Evolutionary conservation across 1,140 invertebrate species (phyloP), one percentile per base, ranked within the genome.

Genomic region (Cyclargus thomasi): DNA sequence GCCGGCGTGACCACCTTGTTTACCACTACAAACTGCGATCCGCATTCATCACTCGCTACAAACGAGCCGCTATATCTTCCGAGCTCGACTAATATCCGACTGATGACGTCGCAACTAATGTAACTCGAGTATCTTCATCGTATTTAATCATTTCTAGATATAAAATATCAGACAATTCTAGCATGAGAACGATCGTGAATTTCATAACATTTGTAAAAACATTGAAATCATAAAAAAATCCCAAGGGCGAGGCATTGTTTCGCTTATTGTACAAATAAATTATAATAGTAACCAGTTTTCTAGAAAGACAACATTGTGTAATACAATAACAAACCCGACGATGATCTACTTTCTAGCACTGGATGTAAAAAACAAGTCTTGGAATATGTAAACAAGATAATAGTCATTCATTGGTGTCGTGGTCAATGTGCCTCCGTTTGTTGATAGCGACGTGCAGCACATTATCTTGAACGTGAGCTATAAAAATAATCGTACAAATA

Each of bases 1-100:
- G 77, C 63, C 80, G 74, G 79, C 87, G 82, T 90, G 87, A 81
- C 76, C 80, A 80, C 70, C 86, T 89, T 89, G 83, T 89, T 87
- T 87, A 89, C 81, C 75, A 86, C 75, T 80, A 77, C 75, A 74
- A 74, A 75, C 74, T 59, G 76, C 75, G 76, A 80, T 80, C 74
- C 74, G 74, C 78, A 81, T 80, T 84, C 81, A 83, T 81, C 76
- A 57, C 78, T 53, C 75, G 67, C 69, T 64, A 67, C 62, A 68
- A 71, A 72, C 63, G 70, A 35, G 64, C 62, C 21, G 53, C 55
- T 55, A 35, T 21, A 17, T 55, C 17, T 59, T 18, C 55, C 55
- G 11, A 18, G 18, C 7, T 55, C n/a, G 17, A 11, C 55, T 20
- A 47, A 47, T 47, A 47, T 47, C 14, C 39, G 14, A 47, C 10